Percentiles rank a stretch among this genome's conserved stretches.
phyloP scores from a whole-genome alignment of 2,113 vertebrate species.

The Cinclus cinclus region DNA sequence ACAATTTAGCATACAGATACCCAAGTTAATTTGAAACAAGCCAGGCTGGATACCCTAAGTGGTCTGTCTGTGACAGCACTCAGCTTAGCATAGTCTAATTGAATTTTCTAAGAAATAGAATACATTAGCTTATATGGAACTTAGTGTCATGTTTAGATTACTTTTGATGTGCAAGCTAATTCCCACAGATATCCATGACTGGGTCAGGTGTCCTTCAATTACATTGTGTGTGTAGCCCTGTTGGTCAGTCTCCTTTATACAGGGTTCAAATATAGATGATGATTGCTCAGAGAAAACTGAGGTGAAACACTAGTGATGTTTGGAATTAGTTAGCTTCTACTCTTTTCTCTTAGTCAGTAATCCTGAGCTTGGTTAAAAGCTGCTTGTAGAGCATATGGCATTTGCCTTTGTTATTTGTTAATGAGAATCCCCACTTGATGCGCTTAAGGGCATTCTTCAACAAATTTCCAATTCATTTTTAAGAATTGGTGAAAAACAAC shows the following conservation, averaged over 20 bases:
- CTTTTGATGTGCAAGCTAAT: constrained; percentile 15
- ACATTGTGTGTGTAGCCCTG: neutral
- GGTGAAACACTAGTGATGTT: neutral
- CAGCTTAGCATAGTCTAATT: neutral
- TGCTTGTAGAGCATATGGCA: neutral
- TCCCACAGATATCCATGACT: neutral
- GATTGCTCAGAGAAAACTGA: neutral
- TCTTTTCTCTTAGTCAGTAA: neutral
- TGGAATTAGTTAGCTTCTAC: neutral
- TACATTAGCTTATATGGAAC: constrained; percentile 11
- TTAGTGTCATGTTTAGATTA: constrained; percentile 18
- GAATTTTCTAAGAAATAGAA: constrained; percentile 27
- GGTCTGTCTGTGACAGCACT: neutral
- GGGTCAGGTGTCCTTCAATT: neutral
- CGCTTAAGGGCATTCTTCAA: constrained; percentile 25
- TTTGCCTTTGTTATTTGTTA: constrained; percentile 51
- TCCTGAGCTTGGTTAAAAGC: constrained; percentile 14
- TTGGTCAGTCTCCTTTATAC: neutral
- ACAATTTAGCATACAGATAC: constrained; percentile 28
- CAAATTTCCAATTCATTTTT: constrained; percentile 6
- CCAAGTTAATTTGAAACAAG: constrained; percentile 29
- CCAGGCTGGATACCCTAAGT: neutral
- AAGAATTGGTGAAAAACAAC: constrained; percentile 21
- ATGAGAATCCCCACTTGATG: constrained; percentile 29
- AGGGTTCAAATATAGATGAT: neutral